phyloP scores from a whole-genome alignment of 2,113 vertebrate genomes.

The Taurulus bubalis region DNA sequence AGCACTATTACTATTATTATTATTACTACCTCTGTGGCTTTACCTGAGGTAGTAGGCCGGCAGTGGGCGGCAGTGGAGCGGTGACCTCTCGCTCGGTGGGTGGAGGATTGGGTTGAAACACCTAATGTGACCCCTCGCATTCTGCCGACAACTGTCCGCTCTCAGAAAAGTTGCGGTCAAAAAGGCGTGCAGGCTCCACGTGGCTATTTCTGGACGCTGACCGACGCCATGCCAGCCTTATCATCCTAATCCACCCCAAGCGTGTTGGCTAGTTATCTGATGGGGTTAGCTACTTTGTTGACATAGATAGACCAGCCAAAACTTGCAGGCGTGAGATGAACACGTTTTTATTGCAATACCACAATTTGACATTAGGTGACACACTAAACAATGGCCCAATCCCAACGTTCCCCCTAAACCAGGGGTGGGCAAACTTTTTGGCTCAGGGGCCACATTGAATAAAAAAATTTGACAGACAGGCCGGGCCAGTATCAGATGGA shows the following conservation, averaged over 20 bases:
- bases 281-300: constrained; percentile 12
- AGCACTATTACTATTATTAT: constrained; percentile 10
- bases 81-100: constrained; percentile 38
- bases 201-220: constrained; percentile 45
- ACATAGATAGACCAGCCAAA: neutral
- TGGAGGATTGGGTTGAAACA: constrained; percentile 12
- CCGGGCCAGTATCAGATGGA: too few relatives aligned
- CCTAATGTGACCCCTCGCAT: neutral
- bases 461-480: too few relatives aligned
- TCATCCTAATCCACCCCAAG: constrained; percentile 72
- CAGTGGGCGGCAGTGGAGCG: constrained; percentile 22
- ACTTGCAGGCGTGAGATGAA: constrained; percentile 16
- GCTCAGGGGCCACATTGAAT: too few relatives aligned
- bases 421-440: too few relatives aligned
- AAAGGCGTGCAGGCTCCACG: constrained; percentile 32
- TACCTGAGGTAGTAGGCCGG: constrained; percentile 75
- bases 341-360: constrained; percentile 29
- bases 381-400: neutral
- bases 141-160: neutral
- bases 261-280: constrained; percentile 1
- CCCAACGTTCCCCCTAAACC: too few relatives aligned
- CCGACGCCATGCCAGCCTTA: constrained; percentile 65
- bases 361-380: constrained; percentile 39
- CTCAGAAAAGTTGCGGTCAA: constrained; percentile 19
- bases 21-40: constrained; percentile 53